These are phyloP conservation scores for Mus caroli DNA, from an alignment of 2,797 vertebrate genomes.

Conservation along the genomic window DNA sequence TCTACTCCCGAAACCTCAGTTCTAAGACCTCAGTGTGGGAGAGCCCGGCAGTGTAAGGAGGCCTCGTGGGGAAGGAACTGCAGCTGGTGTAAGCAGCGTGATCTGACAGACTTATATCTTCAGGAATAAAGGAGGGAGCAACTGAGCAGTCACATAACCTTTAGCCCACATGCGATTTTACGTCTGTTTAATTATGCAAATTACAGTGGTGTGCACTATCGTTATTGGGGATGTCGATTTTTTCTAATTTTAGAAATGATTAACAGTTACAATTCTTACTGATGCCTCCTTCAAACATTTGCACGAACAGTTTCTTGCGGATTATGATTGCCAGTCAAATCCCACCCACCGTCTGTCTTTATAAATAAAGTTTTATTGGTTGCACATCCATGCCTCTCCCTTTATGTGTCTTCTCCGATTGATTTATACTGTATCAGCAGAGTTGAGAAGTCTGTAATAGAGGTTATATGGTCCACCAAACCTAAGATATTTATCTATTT, in stretches of 20 bases:
- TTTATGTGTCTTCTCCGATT: background rate
- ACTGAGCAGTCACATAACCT: background rate
- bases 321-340: background rate
- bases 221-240: background rate
- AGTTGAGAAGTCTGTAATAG: background rate
- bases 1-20: background rate
- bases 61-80: background rate
- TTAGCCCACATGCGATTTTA: conserved; percentile 31
- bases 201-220: background rate
- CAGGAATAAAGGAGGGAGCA: conserved; percentile 13
- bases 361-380: conserved; percentile 45
- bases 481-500: conserved; percentile 13
- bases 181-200: conserved; percentile 22
- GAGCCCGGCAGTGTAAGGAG: background rate
- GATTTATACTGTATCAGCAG: background rate
- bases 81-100: background rate
- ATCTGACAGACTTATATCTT: background rate
- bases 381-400: background rate
- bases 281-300: conserved; percentile 9
- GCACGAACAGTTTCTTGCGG: conserved; percentile 1
- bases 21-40: background rate
- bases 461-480: background rate
- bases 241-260: conserved; percentile 15
- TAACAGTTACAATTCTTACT: background rate
- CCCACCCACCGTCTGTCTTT: background rate